Base-by-base conservation (phyloP, 2,888 invertebrate species). In the Lampropteryx suffumata region DNA sequence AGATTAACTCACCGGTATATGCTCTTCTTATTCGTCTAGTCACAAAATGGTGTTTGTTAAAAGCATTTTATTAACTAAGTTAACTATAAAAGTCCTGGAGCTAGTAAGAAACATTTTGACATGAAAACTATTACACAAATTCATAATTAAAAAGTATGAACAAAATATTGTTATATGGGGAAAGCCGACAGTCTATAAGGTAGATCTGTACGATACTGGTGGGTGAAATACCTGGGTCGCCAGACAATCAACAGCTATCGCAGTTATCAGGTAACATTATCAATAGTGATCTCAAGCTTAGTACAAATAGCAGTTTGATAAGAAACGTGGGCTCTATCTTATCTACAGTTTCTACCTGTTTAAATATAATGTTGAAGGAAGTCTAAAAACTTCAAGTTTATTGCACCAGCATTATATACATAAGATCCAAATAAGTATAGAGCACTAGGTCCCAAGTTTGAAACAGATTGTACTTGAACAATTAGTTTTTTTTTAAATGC, bases 241-340 rank as follows among this genome's bases (percentile, higher is more conserved):
- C 69, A 71, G 71, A 74, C 70, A 75, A 76, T 73, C 70, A 73
- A 78, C 75, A 46, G 70, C 65, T 73, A 73, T 69, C 69, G 61
- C 53, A 17, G 70, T 80, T 88, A 89, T 88, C 87, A 77, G 66
- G 61, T 11, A 55, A 57, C 72, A 57, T 74, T 86, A 88, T 88
- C 87, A 84, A 82, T 83, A 82, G 69, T 73, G 82, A 82, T 84
- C 82, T 80, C 82, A 82, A 83, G 85, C 85, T 81, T 80, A 79
- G 73, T 72, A 77, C 81, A 88, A 87, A 86, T 84, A 88, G 74
- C 74, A 79, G 61, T 68, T 67, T 76, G 88, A 88, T 88, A 88
- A 88, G 76, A 74, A 77, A 77, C 76, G 73, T 70, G 72, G 72
- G 67, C 72, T 67, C 60, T 84, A 85, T 86, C 86, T 88, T 82